A percentile compares a stretch with the other conserved stretches of the same genome.
phyloP scores from a whole-genome alignment of 2,797 vertebrate species.

The Poecilia gillii region DNA sequence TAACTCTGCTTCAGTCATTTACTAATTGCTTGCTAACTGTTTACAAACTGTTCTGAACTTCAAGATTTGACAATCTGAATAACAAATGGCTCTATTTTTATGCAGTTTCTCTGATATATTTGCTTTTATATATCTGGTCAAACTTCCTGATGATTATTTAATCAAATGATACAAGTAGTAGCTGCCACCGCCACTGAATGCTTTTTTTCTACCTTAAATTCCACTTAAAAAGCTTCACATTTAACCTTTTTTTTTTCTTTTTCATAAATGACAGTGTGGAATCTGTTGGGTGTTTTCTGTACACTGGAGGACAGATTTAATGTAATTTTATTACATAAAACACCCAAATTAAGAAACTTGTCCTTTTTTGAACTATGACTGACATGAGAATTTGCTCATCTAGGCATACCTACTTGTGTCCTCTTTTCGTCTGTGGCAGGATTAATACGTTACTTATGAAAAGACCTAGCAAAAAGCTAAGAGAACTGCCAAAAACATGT shows the following conservation, averaged over 20 bases:
- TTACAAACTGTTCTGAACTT: not conserved
- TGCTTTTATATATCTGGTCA: not conserved
- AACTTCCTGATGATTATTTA: not conserved
- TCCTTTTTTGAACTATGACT: not conserved
- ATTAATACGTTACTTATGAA: constrained; percentile 62
- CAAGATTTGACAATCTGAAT: not conserved
- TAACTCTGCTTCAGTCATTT: not conserved
- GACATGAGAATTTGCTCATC: constrained; percentile 9
- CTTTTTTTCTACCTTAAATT: not conserved
- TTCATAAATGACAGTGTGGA: not conserved
- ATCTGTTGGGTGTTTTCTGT: not conserved
- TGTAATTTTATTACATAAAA: not conserved
- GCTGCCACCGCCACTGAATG: not conserved
- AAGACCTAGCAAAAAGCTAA: constrained; percentile 46
- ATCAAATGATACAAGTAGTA: not conserved
- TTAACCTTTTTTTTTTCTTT: not conserved
- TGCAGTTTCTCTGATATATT: not conserved
- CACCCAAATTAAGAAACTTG: not conserved
- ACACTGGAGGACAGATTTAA: not conserved
- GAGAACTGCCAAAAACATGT: constrained; percentile 42
- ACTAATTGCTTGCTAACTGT: not conserved
- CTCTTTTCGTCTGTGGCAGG: constrained; percentile 58
- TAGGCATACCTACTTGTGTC: constrained; percentile 20
- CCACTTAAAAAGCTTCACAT: not conserved
- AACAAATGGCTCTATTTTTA: not conserved